These are phyloP conservation scores for Drosophila mettleri DNA, from an alignment of 2,888 invertebrate genomes.

Conservation along the genomic window DNA sequence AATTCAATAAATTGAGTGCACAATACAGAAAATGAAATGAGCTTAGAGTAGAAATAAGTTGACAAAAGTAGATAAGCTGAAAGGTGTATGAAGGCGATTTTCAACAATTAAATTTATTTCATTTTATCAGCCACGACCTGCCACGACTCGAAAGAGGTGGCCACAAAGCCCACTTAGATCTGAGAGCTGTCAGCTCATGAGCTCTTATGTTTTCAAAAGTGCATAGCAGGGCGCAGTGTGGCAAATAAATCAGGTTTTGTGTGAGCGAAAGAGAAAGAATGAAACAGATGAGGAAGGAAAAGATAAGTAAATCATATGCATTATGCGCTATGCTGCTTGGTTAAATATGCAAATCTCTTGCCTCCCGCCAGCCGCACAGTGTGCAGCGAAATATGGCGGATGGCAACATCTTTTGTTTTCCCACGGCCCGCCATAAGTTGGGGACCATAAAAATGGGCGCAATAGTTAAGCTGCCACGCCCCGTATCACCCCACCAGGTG, in stretches of 20 bases:
- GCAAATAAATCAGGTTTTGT: constrained; percentile 61
- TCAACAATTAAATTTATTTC: background rate
- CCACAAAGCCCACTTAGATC: background rate
- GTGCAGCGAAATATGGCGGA: constrained; percentile 58
- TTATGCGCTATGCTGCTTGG: constrained; percentile 46
- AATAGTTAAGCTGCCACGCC: constrained; percentile 54
- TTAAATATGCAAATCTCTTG: constrained; percentile 74
- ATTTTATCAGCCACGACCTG: too few relatives aligned
- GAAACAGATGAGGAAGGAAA: background rate
- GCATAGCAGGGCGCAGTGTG: constrained; percentile 31
- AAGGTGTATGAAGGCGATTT: background rate
- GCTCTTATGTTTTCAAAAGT: constrained; percentile 24
- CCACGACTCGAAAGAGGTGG: background rate
- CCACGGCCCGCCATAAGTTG: constrained; percentile 58
- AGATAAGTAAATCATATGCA: constrained; percentile 53
- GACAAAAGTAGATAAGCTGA: too few relatives aligned
- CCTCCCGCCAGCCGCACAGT: constrained; percentile 49
- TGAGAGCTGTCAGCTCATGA: constrained; percentile 30
- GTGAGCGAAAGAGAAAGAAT: constrained; percentile 27
- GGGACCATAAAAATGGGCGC: constrained; percentile 49
- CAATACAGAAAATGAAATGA: background rate
- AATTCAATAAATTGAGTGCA: constrained; percentile 37
- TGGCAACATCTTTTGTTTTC: constrained; percentile 70
- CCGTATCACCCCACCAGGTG: constrained; percentile 3
- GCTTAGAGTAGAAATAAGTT: background rate